Conservation (phyloP, 2,888 invertebrate genomes). For the Drosophila quinaria region DNA sequence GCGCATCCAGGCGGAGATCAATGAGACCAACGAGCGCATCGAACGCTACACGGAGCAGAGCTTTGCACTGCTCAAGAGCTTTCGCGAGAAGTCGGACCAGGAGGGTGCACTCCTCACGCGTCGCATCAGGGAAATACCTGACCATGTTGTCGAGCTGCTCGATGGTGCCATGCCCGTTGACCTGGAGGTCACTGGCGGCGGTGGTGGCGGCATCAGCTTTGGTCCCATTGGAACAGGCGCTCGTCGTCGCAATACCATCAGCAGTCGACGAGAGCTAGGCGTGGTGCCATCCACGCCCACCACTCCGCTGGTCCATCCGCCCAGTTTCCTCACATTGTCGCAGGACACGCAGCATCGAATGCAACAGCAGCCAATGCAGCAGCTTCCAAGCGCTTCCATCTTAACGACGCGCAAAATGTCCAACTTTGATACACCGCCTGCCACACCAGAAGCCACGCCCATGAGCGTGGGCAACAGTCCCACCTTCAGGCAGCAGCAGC, state of each 20-base stretch:
- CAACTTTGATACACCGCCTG: constrained; percentile 85
- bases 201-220: constrained; percentile 9
- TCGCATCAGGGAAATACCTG: constrained; percentile 83
- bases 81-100: constrained; percentile 90
- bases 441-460: constrained; percentile 85
- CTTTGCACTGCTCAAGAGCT: constrained; percentile 91
- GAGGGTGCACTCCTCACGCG: constrained; percentile 90
- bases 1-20: constrained; percentile 90
- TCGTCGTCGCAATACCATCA: constrained; percentile 78
- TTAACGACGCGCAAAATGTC: constrained; percentile 79
- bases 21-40: constrained; percentile 91
- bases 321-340: constrained; percentile 52
- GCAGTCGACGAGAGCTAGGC: constrained; percentile 75
- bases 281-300: constrained; percentile 80
- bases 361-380: constrained; percentile 36
- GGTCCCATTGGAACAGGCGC: constrained; percentile 31
- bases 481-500: constrained; percentile 79
- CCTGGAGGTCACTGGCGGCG: constrained; percentile 73
- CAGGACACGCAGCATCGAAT: constrained; percentile 29
- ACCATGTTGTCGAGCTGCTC: constrained; percentile 69
- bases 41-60: constrained; percentile 91
- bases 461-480: constrained; percentile 86
- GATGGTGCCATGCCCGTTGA: constrained; percentile 71
- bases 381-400: constrained; percentile 50
- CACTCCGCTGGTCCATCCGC: constrained; percentile 60